Base-by-base conservation (phyloP, 2,888 invertebrate genomes). In the Phortica okadai region DNA sequence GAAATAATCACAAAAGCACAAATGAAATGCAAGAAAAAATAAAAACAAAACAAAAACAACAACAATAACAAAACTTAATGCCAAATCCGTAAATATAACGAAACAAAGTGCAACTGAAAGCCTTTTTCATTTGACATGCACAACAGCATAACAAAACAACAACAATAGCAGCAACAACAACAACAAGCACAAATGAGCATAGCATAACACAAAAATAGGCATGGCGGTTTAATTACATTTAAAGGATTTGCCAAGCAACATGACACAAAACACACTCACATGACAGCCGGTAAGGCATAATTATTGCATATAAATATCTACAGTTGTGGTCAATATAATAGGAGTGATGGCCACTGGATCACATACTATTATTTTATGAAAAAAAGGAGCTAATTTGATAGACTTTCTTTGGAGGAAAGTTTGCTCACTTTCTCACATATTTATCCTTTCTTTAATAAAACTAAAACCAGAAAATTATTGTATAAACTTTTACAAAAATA, bases 181-280 rank as follows among this genome's bases (percentile, higher is more conserved):
- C 50, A 33, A 64, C 25, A 33, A 33, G 33, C 25, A 54, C 70
- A 54, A 6, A 45, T 69, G 45, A 7, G n/a, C 16, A 44, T 1
- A 21, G 69, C 3, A 4, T 33, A 33, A 5, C 1, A 33, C 44
- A 16, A 50, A 72, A 72, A 11, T 72, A 72, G 54, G 70, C 75
- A 76, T 77, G 77, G 80, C 74, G 80, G 74, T 77, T 82, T 84
- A 85, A 84, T 84, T 84, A 82, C 75, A 81, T 82, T 84, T 78
- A 79, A 84, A 82, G 82, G 78, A 78, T 74, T 72, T 79, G 56
- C 50, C 50, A 50, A 33, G 33, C 50, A 50, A 50, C 50, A 14
- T 50, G 50, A 14, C 50, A 11, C 50, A 6, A 50, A 11, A 14
- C 50, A 50, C 50, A 11, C 50, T 11, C 14, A 50, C 50, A 14